Evolutionary conservation across 2,797 vertebrate species (phyloP).

Genomic region (Characodon lateralis): DNA sequence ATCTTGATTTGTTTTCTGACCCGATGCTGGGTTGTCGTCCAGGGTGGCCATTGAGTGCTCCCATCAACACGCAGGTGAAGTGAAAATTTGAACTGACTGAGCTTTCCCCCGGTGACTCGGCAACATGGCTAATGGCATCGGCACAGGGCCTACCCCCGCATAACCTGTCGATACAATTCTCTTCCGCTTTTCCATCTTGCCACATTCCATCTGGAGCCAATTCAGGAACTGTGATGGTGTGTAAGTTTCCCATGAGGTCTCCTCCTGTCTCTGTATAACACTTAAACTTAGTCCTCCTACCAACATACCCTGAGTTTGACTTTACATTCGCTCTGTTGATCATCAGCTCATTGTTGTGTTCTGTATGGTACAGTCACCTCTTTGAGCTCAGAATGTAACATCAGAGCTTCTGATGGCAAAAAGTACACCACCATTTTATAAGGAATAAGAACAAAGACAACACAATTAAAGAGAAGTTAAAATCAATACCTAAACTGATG

Average conservation of each 20-base stretch:
- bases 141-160: constrained; percentile 77
- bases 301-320: constrained; percentile 45
- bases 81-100: constrained; percentile 83
- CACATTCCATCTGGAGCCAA: constrained; percentile 86
- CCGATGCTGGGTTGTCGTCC: constrained; percentile 34
- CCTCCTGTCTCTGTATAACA: constrained; percentile 70
- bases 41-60: constrained; percentile 34
- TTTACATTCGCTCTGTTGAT: constrained; percentile 59
- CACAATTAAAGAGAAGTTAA: not conserved
- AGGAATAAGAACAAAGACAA: not conserved
- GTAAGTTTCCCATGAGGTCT: constrained; percentile 77
- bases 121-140: constrained; percentile 84
- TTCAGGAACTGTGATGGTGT: constrained; percentile 81
- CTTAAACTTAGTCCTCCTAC: constrained; percentile 56
- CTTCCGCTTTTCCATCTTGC: constrained; percentile 86
- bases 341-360: constrained; percentile 59
- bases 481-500: not conserved
- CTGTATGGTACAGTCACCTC: constrained; percentile 36
- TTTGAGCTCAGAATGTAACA: constrained; percentile 22
- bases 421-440: not conserved
- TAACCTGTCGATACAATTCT: constrained; percentile 87
- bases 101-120: constrained; percentile 70
- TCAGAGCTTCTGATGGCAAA: constrained; percentile 17
- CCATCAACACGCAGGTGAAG: constrained; percentile 84
- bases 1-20: constrained; percentile 48